A percentile compares a stretch with the other conserved stretches of the same genome.
Conservation (phyloP, 2,888 invertebrate species). For the Hoplodrina ambigua region DNA sequence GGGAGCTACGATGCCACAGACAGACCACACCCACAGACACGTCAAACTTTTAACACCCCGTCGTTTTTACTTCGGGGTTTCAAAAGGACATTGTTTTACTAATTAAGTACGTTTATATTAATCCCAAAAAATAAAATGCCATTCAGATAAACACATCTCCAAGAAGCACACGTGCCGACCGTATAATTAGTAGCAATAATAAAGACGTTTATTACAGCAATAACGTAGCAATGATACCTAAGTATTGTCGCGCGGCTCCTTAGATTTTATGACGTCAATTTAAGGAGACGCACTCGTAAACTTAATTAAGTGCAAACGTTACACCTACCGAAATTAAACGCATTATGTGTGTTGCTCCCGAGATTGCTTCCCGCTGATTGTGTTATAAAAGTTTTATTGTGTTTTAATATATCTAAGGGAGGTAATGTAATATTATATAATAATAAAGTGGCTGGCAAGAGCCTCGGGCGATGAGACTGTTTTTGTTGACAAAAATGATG, state of each 20-base stretch:
- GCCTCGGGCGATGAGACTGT: conserved; percentile 19
- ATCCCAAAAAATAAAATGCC: neutral
- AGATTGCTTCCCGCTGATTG: conserved; percentile 68
- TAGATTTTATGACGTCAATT: conserved; percentile 76
- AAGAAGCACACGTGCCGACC: conserved; percentile 21
- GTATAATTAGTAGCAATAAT: conserved; percentile 55
- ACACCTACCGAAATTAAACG: conserved; percentile 73
- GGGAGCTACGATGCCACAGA: too few species aligned
- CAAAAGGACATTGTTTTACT: too few species aligned
- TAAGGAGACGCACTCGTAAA: conserved; percentile 74
- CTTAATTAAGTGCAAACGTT: conserved; percentile 77
- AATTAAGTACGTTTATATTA: too few species aligned
- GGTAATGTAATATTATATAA: conserved; percentile 51
- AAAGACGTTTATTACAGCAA: conserved; percentile 55
- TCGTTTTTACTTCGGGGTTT: too few species aligned
- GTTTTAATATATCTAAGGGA: conserved; percentile 51
- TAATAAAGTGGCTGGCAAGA: conserved; percentile 9
- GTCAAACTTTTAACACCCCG: too few species aligned
- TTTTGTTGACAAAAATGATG: conserved; percentile 16
- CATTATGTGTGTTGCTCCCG: conserved; percentile 66
- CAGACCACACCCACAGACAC: too few species aligned
- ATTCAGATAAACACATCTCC: conserved; percentile 25
- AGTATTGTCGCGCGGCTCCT: conserved; percentile 64
- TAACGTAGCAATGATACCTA: conserved; percentile 63
- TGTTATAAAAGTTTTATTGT: conserved; percentile 68